Base-by-base conservation (phyloP, 1,140 invertebrate genomes). In the Drosophila bifasciata region DNA sequence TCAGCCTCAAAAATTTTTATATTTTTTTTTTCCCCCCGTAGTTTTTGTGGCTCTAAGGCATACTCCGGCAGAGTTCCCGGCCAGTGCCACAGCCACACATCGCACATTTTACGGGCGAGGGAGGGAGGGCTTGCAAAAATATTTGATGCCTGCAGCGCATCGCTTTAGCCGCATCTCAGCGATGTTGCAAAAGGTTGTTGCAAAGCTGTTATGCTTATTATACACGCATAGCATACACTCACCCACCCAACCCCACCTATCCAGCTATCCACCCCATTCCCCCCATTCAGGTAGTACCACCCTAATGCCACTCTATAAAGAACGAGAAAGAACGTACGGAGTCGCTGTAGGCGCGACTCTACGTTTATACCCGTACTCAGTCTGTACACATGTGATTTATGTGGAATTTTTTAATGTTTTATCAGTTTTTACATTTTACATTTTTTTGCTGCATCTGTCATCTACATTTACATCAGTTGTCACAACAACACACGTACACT, bases 121-220 rank as follows among this genome's bases (percentile, higher is more conserved):
- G 28, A n/a, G 8, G 0, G 32, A 59, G 75, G 59, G 76, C 53
- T 70, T 75, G 50, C 64, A 50, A 61, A 80, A 71, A 80, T 80
- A 76, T 80, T 74, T 76, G 55, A 56, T 57, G 74, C 67, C 58
- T 41, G 64, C 49, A 71, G 58, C 66, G 49, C 32, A 13, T 48
- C 46, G 63, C 43, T 64, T 75, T 69, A 36, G 49, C 36, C 36
- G 50, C 44, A 50, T 64, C 46, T 40, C 52, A 25, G 52, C 32
- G 11, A 36, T 36, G 32, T 36, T 36, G 69, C 59, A 66, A 58
- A 53, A 36, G 32, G 32, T 36, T 36, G 36, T 52, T 57, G 46
- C 60, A 62, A 49, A 66, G 71, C 70, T 74, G 71, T 74, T 74
- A 74, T 74, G 70, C 71, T 74, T 74, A 74, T 74, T 73, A 73